Evolutionary conservation across 2,797 vertebrate genomes (phyloP).

Genomic region (Podarcis lilfordi): DNA sequence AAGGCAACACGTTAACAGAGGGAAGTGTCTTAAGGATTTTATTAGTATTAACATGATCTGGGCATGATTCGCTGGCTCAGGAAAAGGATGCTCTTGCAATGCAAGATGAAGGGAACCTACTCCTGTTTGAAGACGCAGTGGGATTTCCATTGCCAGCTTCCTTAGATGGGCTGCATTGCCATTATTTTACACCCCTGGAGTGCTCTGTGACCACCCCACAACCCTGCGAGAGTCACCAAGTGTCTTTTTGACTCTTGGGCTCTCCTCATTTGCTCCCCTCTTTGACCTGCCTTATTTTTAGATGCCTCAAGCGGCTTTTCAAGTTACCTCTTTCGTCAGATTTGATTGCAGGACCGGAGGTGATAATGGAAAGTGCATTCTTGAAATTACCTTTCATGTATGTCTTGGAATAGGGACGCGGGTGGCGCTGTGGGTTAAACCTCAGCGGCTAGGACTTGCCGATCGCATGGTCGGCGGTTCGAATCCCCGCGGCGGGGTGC

Average conservation of each 20-base stretch:
- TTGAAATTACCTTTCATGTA: slow-evolving; percentile 17
- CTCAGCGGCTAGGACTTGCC: no score
- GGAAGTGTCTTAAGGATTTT: slow-evolving; percentile 21
- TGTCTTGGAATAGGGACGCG: not conserved
- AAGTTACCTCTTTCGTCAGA: not conserved
- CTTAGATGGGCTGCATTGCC: slow-evolving; percentile 18
- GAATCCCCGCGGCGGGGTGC: no score
- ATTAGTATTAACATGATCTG: slow-evolving; percentile 37
- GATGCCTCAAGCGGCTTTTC: not conserved
- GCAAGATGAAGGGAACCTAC: not conserved
- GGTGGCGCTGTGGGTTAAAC: no score
- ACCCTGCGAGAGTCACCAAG: not conserved
- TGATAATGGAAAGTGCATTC: slow-evolving; percentile 22
- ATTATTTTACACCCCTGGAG: not conserved
- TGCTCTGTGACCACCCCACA: not conserved
- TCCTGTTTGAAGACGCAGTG: not conserved
- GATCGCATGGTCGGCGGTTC: no score
- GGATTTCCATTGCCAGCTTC: not conserved
- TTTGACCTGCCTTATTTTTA: slow-evolving; percentile 31
- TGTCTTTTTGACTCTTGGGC: not conserved
- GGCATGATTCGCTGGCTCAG: not conserved
- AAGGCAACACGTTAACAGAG: slow-evolving; percentile 34
- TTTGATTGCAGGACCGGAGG: slow-evolving; percentile 23
- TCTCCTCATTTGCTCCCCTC: not conserved
- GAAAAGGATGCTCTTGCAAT: not conserved